Base-by-base conservation (phyloP, 2,888 invertebrate species). In the Agrochola lota region DNA sequence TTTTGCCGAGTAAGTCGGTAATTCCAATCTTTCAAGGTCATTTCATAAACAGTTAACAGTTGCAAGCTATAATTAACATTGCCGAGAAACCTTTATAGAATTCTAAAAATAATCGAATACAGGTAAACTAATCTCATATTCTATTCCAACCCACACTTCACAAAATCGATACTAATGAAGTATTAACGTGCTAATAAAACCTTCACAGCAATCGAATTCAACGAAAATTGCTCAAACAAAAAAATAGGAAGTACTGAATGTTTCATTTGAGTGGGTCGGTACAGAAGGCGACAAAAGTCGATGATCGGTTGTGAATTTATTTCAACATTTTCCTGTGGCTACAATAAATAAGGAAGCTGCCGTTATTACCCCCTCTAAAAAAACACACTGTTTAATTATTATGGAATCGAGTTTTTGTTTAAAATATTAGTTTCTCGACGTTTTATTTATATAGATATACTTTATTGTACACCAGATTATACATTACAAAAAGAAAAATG, bases 141-240 rank as follows among this genome's bases (percentile, higher is more conserved):
- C 66, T 64, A 74, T 83, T 78, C 26, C 64, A 71, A 59, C 40
- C 62, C 63, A 80, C 75, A 81, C 71, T 74, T 52, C 30, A 71
- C n/a, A 60, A 73, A 74, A 85, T 82, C 85, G 83, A 80, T 85
- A 85, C 83, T 84, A 84, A 86, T 79, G 72, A 79, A 81, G 71
- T 85, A 84, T 76, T 88, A 80, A 84, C 79, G 78, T 74, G 73
- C 46, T 77, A 81, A 77, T 77, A 76, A 81, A 79, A 84, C 81
- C 57, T 74, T 71, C 68, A 76, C 60, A 70, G 69, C 72, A 84
- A 85, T 78, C 55, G 57, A 78, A 26, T 76, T 60, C 30, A 79
- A 52, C 62, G 68, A 78, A 80, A 81, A 77, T 80, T 86, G 77
- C 83, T 85, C 76, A 70, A 85, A 81, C 68, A 84, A 81, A 84